Base-by-base conservation (phyloP, 1,140 invertebrate species). In the Aleiodes sp. region DNA sequence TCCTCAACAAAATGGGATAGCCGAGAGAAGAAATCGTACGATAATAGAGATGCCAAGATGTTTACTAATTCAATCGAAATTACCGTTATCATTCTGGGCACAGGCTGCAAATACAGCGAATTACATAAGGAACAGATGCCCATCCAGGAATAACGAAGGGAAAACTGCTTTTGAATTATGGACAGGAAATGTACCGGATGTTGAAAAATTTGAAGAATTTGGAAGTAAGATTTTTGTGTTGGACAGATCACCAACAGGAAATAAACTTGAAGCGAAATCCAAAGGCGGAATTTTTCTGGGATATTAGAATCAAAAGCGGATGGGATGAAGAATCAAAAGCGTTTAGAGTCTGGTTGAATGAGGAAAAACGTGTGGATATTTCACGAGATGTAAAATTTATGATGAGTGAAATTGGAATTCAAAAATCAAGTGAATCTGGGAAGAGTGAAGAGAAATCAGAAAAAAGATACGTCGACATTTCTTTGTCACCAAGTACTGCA, bases 21-120 rank as follows among this genome's bases (percentile, higher is more conserved):
- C 71, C 2, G 41, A 75, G 56, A 59, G 71, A 57, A 39, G 64
- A 65, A 73, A 74, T 63, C 26, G 79, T 59, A 82, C 71, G 19
- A 52, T 76, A 28, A 66, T 79, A 7, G 82, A 86, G 56, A 76
- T 69, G 69, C 75, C 83, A 6, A 60, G 76, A 33, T 74, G 73
- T 68, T 70, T 86, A 73, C 62, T 86, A 12, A 26, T 73, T 33
- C 65, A 78, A 57, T 73, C 79, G 31, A 65, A 74, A 19, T 61
- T 66, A 10, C 75, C 65, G 7, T 66, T 76, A 19, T 61, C 46
- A 9, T 78, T 76, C 39, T 80, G 74, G 75, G 70, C 68, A 24
- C 74, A 75, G 43, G 73, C 71, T 9, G 21, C 73, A 6, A 70
- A 59, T 37, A 75, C 68, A 14, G 69, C 68, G 41, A 72, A 70